Conservation (phyloP, 2,113 vertebrate genomes). For the Halichoerus grypus region DNA sequence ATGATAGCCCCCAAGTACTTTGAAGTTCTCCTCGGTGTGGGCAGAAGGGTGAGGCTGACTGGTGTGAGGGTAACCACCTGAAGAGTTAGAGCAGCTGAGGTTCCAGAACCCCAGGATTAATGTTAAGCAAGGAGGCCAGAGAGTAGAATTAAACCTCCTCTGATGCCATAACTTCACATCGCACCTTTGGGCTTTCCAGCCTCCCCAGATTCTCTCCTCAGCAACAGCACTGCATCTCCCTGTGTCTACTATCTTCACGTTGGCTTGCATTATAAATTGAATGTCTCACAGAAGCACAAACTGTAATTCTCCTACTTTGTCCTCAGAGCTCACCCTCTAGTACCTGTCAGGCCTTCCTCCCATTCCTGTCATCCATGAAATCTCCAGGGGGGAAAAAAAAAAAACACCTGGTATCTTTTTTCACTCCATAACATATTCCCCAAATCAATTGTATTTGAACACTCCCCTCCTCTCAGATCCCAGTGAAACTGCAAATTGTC, state of each 20-base stretch:
- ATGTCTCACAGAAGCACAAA: neutral
- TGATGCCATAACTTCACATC: neutral
- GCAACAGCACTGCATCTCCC: neutral
- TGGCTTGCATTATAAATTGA: neutral
- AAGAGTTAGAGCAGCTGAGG: neutral
- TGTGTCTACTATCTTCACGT: neutral
- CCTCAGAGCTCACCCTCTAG: neutral
- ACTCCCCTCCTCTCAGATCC: neutral
- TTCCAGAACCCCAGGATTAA: neutral
- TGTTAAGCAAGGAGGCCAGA: neutral
- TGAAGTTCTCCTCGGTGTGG: neutral
- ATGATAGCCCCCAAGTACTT: neutral
- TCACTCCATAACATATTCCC: neutral
- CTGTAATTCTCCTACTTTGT: neutral
- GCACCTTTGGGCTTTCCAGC: neutral
- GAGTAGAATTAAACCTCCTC: neutral
- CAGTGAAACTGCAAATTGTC: neutral
- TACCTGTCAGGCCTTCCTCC: neutral
- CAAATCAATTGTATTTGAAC: neutral
- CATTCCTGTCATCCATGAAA: constrained; percentile 7
- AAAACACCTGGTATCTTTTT: neutral
- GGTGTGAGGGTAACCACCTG: neutral
- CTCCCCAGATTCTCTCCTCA: neutral
- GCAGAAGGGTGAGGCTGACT: neutral
- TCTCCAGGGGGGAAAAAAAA: rapidly evolving